phyloP scores from a whole-genome alignment of 1,140 invertebrate species.

The Magallana gigas region DNA sequence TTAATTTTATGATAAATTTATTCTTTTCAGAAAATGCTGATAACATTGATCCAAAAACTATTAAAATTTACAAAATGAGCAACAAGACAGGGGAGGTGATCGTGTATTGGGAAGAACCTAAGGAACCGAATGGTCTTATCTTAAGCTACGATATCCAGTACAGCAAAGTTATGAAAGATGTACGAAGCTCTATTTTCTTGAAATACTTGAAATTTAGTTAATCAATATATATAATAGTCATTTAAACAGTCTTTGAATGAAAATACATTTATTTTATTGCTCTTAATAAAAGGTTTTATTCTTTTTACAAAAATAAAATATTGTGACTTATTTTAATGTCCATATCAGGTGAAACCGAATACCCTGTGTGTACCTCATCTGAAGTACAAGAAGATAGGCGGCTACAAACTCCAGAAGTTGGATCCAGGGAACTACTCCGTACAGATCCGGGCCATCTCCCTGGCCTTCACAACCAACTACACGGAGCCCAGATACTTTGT shows the following conservation, averaged over 20 bases:
- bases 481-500: conserved; percentile 83
- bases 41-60: conserved; percentile 69
- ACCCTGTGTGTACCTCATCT: conserved; percentile 82
- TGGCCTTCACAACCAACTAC: conserved; percentile 87
- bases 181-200: conserved; percentile 49
- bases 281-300: too few relatives aligned
- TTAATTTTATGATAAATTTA: not conserved
- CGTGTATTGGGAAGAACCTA: conserved; percentile 88
- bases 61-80: conserved; percentile 56
- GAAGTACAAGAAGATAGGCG: conserved; percentile 77
- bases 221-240: too few relatives aligned
- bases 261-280: too few relatives aligned
- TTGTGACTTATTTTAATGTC: too few relatives aligned
- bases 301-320: too few relatives aligned
- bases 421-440: conserved; percentile 92
- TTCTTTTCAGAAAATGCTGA: conserved; percentile 72
- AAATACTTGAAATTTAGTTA: too few relatives aligned
- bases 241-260: too few relatives aligned
- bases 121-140: conserved; percentile 91
- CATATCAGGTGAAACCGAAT: conserved; percentile 44
- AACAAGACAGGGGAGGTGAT: conserved; percentile 78
- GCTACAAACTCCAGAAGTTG: conserved; percentile 78
- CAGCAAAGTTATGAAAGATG: conserved; percentile 78
- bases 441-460: conserved; percentile 87
- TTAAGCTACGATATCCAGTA: conserved; percentile 90